A percentile compares a stretch with the other conserved stretches of the same genome.
These are phyloP conservation scores for Tetheella fluctuosa DNA, from an alignment of 2,888 invertebrate species.

Conservation along the genomic window DNA sequence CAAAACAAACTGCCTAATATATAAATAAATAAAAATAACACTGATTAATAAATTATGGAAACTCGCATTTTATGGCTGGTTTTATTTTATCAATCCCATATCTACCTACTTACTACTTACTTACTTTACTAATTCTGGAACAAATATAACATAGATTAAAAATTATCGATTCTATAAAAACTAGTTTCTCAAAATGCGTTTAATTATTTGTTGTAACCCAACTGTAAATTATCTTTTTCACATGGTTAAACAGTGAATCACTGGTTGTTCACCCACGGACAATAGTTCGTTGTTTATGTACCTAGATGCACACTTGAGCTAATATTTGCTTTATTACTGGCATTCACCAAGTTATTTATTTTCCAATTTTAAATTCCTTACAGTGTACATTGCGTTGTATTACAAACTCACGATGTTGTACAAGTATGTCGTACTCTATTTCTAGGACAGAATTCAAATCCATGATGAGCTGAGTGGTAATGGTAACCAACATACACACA, in stretches of 20 bases:
- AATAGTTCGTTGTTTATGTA: background rate
- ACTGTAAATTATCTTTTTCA: constrained; percentile 12
- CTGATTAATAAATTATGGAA: no score
- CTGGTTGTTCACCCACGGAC: constrained; percentile 13
- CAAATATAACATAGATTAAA: no score
- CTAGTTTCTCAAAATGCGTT: no score
- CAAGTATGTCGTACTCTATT: background rate
- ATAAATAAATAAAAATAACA: no score
- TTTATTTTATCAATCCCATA: no score
- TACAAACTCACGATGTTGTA: background rate
- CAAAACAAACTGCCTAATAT: no score
- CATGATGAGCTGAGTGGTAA: background rate
- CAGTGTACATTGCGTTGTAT: background rate
- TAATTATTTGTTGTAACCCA: no score
- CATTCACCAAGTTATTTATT: background rate
- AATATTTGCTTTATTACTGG: constrained; percentile 3
- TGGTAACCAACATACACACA: no score
- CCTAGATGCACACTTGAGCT: constrained; percentile 3
- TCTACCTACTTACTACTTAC: no score
- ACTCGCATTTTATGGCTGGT: no score
- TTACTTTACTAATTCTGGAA: no score
- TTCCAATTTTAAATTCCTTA: constrained; percentile 1
- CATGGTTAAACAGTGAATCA: constrained; percentile 14
- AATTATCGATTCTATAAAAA: no score
- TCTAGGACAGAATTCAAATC: background rate